These are phyloP conservation scores for Tetragnatha montana DNA, from an alignment of 2,888 invertebrate genomes.

Conservation along the genomic window DNA sequence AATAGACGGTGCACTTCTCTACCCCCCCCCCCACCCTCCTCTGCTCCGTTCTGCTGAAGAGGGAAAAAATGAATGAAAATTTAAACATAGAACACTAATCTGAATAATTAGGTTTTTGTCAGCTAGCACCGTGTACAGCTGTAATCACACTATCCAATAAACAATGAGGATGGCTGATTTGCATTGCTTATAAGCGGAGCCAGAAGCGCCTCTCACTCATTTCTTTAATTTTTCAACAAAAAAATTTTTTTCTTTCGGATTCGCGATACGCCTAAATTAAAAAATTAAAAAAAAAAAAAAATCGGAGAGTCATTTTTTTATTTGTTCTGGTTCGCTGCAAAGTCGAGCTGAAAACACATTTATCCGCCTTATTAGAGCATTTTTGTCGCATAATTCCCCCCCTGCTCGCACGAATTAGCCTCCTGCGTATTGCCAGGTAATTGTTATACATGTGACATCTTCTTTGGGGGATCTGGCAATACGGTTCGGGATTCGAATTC, in stretches of 20 bases:
- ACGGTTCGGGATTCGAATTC: slow-evolving; percentile 56
- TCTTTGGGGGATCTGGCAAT: slow-evolving; percentile 52
- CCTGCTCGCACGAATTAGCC: slow-evolving; percentile 53
- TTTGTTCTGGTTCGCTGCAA: slow-evolving; percentile 39
- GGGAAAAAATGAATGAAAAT: slow-evolving; percentile 60
- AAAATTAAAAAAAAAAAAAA: slow-evolving; percentile 60
- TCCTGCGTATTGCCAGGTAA: slow-evolving; percentile 68
- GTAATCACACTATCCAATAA: slow-evolving; percentile 70
- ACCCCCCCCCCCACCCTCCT: neutral
- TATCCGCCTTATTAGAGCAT: slow-evolving; percentile 68
- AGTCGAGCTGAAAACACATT: slow-evolving; percentile 67
- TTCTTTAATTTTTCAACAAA: slow-evolving; percentile 49
- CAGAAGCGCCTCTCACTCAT: slow-evolving; percentile 48
- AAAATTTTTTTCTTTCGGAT: slow-evolving; percentile 43
- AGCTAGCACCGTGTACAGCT: slow-evolving; percentile 63
- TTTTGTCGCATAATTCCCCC: slow-evolving; percentile 5
- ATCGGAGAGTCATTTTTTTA: slow-evolving; percentile 35
- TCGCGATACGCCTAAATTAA: slow-evolving; percentile 67
- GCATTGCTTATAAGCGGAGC: slow-evolving; percentile 66
- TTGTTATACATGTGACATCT: slow-evolving; percentile 69
- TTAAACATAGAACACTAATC: slow-evolving; percentile 71
- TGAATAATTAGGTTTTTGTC: slow-evolving; percentile 71
- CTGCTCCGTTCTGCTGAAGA: slow-evolving; percentile 22
- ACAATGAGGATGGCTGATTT: slow-evolving; percentile 70
- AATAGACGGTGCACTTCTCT: slow-evolving; percentile 44